These are phyloP conservation scores for Grammomys surdaster DNA, from an alignment of 2,113 vertebrate genomes.

Conservation along the genomic window DNA sequence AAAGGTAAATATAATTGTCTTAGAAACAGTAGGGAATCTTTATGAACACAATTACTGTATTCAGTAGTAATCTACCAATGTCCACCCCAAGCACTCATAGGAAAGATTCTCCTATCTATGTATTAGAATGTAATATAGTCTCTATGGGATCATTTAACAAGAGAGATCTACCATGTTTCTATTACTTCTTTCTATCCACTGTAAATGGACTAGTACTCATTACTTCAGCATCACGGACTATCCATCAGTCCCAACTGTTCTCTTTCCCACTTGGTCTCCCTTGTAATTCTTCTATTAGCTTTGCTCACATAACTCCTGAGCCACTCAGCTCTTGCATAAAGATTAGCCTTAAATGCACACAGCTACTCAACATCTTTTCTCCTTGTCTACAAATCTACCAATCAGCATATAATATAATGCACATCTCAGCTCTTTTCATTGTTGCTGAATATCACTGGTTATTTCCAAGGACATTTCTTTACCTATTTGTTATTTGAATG, in stretches of 20 bases:
- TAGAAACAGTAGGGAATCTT: background rate
- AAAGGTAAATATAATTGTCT: background rate
- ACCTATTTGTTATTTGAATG: conserved; percentile 25
- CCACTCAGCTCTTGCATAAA: conserved; percentile 50
- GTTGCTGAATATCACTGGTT: conserved; percentile 69
- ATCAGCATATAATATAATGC: conserved; percentile 72
- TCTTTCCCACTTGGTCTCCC: background rate
- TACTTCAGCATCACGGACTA: background rate
- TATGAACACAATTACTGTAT: background rate
- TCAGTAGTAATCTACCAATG: background rate
- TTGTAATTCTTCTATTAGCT: conserved; percentile 34
- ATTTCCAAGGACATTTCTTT: conserved; percentile 55
- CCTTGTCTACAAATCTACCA: conserved; percentile 69
- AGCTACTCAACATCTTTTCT: conserved; percentile 62
- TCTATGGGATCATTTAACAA: background rate
- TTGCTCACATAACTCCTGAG: conserved; percentile 26
- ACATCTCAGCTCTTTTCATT: conserved; percentile 70
- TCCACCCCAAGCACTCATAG: background rate
- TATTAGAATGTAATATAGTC: background rate
- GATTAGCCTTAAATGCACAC: conserved; percentile 61
- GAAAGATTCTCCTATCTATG: background rate
- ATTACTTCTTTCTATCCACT: background rate
- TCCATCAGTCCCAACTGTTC: background rate
- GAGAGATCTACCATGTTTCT: background rate
- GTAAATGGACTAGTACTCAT: background rate